These are phyloP conservation scores for Platichthys flesus DNA, from an alignment of 2,113 vertebrate species.

Conservation along the genomic window DNA sequence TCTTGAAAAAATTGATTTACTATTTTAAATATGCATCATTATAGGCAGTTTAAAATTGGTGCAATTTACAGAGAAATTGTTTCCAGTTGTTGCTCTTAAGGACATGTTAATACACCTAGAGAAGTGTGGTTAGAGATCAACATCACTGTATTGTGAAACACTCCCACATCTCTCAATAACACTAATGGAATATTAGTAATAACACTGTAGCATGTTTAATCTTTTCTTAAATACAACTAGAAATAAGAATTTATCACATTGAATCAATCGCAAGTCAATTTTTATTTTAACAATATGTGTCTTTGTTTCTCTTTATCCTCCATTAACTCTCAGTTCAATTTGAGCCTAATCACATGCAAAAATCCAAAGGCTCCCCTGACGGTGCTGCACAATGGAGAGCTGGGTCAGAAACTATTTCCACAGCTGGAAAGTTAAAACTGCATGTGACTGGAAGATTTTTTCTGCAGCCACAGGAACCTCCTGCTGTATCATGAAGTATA, in stretches of 20 bases:
- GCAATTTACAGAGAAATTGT: conserved; percentile 49
- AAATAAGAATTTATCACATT: not conserved
- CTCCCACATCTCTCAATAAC: not conserved
- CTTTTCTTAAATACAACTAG: not conserved
- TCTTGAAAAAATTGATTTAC: not conserved
- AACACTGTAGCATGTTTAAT: too few species aligned
- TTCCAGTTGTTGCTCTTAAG: conserved; percentile 42
- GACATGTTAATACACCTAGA: not conserved
- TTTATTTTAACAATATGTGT: not conserved
- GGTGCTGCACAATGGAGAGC: conserved; percentile 6
- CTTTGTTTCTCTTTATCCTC: not conserved
- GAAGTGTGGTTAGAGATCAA: not conserved
- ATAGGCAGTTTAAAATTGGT: conserved; percentile 4
- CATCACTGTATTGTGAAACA: not conserved
- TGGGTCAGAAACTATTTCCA: conserved; percentile 52
- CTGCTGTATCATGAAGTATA: not conserved
- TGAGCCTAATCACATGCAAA: conserved; percentile 26
- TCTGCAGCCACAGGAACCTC: not conserved
- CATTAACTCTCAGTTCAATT: not conserved
- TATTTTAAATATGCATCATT: conserved; percentile 36
- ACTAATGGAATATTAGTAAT: too few species aligned
- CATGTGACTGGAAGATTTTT: conserved; percentile 30
- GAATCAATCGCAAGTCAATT: not conserved
- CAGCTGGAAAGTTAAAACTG: conserved; percentile 59
- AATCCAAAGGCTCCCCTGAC: conserved; percentile 40